Evolutionary conservation across 2,113 vertebrate species (phyloP).

Genomic region (Polyodon spathula): DNA sequence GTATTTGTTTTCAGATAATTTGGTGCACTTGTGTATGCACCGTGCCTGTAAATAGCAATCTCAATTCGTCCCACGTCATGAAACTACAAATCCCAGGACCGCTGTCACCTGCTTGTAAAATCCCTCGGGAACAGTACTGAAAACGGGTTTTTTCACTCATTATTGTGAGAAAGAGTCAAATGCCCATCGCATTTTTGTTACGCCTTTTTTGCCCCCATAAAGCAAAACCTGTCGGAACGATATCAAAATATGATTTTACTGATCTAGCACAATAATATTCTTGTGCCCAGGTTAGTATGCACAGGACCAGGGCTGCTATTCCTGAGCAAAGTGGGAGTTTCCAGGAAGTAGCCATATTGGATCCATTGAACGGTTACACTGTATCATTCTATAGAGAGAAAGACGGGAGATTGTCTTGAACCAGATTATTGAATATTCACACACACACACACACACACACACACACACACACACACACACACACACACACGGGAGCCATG

Average conservation of each 20-base stretch:
- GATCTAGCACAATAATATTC: no score
- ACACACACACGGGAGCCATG: constrained; percentile 65
- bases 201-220: no score
- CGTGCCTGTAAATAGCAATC: no score
- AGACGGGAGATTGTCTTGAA: constrained; percentile 48
- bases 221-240: no score
- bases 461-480: constrained; percentile 48
- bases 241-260: no score
- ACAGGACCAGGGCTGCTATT: constrained; percentile 34
- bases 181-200: no score
- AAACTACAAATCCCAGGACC: constrained; percentile 23
- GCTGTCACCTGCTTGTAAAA: neutral
- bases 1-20: no score
- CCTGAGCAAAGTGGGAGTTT: constrained; percentile 56
- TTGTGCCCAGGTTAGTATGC: constrained; percentile 31
- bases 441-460: constrained; percentile 48
- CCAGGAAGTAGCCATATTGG: constrained; percentile 82
- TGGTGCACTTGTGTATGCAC: no score
- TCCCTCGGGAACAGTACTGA: neutral
- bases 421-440: constrained; percentile 29
- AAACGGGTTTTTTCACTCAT: neutral
- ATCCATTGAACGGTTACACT: constrained; percentile 48
- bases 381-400: constrained; percentile 47
- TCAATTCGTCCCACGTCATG: neutral
- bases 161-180: neutral